Evolutionary conservation across 2,888 invertebrate species (phyloP), one percentile per base, ranked within the genome.

Genomic region (Girardia tigrina): DNA sequence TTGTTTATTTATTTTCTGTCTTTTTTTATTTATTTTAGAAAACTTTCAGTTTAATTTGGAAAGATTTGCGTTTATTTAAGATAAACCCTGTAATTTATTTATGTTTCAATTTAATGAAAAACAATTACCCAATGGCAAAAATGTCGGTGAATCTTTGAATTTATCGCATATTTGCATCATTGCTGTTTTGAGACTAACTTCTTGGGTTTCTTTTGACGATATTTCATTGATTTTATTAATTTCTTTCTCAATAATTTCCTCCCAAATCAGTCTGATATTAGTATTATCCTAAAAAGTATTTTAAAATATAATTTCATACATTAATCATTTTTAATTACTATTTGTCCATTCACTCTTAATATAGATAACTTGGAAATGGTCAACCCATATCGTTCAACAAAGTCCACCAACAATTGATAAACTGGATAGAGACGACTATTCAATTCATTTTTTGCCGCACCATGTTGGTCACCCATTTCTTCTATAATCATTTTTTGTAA

Each of bases 321-420:
- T n/a, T n/a, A n/a, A n/a, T n/a, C n/a, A n/a, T n/a, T n/a, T n/a
- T n/a, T n/a, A n/a, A n/a, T n/a, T 56, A 56, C 56, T 20, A 2
- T 71, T 84, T 94, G 91, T 16, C 93, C 92, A 4, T 94, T 93
- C 83, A 93, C 94, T 80, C 94, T 91, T 71, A 97, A 89, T 78
- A 98, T 94, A 4, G 92, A 91, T 76, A 98, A 86, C 85, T 95
- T 92, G 83, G 92, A 91, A 85, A 94, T 94, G 89, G 91, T 90
- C 69, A 95, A 86, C 79, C 90, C 89, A 83, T 91, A 91, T 1
- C 90, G 90, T 80, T 92, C 92, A 0, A 94, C 94, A 85, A 91
- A 94, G 78, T 92, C 90, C 82, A 91, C 90, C 82, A 93, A 94
- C 29, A 94, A 85, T 89, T 90, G 79, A 20, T 80, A 79, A 72